A percentile compares a stretch with the other conserved stretches of the same genome.
These are phyloP conservation scores for Ctenopoma multispine DNA, from an alignment of 2,797 vertebrate species.

Conservation along the genomic window DNA sequence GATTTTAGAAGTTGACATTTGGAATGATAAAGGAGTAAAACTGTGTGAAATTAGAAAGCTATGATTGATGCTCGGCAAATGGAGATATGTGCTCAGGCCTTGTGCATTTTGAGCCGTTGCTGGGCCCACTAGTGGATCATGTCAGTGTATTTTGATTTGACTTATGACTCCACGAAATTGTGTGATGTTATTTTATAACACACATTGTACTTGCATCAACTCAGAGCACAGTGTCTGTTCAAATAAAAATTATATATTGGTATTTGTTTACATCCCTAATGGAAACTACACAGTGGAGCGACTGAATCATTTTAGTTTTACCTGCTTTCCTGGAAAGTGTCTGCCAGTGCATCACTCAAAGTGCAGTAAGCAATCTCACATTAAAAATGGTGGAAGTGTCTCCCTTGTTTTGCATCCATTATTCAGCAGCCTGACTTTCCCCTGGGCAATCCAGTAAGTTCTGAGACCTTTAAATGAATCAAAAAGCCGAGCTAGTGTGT, in stretches of 20 bases:
- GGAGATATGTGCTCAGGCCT: too few species aligned
- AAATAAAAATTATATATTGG: neutral
- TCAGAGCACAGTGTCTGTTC: neutral
- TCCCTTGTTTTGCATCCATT: constrained; percentile 72
- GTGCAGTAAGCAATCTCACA: constrained; percentile 40
- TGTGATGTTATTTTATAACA: too few species aligned
- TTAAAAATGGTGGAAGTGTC: constrained; percentile 44
- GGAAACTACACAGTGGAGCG: neutral
- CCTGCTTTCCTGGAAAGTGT: constrained; percentile 15
- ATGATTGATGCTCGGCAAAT: too few species aligned
- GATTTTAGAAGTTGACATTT: too few species aligned
- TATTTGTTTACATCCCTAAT: neutral
- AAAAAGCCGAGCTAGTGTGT: constrained; percentile 60
- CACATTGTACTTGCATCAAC: neutral
- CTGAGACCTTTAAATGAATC: constrained; percentile 74
- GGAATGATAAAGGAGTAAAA: too few species aligned
- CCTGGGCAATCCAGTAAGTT: constrained; percentile 59
- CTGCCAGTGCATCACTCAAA: constrained; percentile 12
- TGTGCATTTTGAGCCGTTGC: too few species aligned
- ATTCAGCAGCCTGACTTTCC: constrained; percentile 68
- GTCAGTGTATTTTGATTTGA: too few species aligned
- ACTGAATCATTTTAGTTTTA: constrained; percentile 10
- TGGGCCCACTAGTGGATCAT: too few species aligned
- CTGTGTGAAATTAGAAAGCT: too few species aligned
- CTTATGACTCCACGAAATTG: too few species aligned